Evolutionary conservation across 2,113 vertebrate species (phyloP).

Genomic region (Marmota flaviventris): DNA sequence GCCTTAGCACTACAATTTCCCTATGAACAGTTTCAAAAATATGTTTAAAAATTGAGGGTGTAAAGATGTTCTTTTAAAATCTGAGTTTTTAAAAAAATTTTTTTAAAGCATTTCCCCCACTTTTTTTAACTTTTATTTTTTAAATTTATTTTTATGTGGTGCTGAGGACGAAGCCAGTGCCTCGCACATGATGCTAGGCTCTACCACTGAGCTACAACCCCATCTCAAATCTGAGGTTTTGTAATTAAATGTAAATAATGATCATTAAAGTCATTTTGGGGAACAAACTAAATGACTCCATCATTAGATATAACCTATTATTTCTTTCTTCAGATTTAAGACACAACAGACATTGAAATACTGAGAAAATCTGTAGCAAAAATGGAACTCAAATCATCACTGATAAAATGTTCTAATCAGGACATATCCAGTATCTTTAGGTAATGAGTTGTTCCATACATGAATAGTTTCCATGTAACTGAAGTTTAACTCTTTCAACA

Average conservation of each 20-base stretch:
- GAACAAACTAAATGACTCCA: not conserved
- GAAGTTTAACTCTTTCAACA: constrained; percentile 26
- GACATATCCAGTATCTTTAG: not conserved
- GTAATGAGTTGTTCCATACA: not conserved
- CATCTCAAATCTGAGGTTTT: not conserved
- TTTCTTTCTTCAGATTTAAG: not conserved
- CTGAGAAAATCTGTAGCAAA: constrained; percentile 15
- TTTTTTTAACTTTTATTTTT: no score
- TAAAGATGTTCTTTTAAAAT: not conserved
- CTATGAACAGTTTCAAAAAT: not conserved
- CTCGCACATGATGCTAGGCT: no score
- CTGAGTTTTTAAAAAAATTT: not conserved
- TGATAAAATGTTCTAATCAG: not conserved
- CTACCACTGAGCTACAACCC: no score
- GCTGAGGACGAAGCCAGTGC: no score
- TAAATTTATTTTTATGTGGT: no score
- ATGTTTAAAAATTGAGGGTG: not conserved
- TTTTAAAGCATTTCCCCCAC: no score
- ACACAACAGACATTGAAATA: constrained; percentile 29
- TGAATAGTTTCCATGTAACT: not conserved
- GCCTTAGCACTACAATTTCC: not conserved
- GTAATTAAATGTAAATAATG: not conserved
- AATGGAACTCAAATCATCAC: constrained; percentile 24
- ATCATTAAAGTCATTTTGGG: not conserved
- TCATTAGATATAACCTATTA: constrained; percentile 5